Evolutionary conservation across 2,797 vertebrate genomes (phyloP), one percentile per base, ranked within the genome.

Genomic region (Apodemus agrarius): DNA sequence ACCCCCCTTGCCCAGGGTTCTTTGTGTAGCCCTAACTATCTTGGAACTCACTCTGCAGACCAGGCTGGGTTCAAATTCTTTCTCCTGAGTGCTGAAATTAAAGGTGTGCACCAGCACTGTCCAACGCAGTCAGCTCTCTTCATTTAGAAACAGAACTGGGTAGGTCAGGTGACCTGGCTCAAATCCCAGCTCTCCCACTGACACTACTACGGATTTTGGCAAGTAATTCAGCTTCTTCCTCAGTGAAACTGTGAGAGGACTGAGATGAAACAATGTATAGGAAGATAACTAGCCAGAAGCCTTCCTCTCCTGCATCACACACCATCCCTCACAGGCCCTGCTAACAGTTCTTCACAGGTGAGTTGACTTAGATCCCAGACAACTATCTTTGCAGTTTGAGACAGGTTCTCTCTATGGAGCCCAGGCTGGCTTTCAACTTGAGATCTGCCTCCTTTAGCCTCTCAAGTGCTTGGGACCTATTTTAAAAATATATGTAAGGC

Each of bases 191-290:
- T 95, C 26, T 90, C 67, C 59, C 79, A 79, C 13, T 85, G 90
- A 97, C 69, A 94, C 91, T 87, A 37, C 84, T 65, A 24, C 90
- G 83, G 94, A 19, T 49, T 91, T 54, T 85, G 67, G 69, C 52
- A 96, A 96, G 94, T 89, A 94, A 96, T 46, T 97, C 86, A 94
- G 85, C 93, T 97, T 97, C 92, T 79, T 96, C 43, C 17, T 94
- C 34, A 93, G 81, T 52, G 13, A 92, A 82, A 29, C 16, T 83
- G 8, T 69, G 81, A 0, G 84, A 92, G 95, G 78, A 97, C 94
- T 63, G 37, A 87, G 83, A 76, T 84, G 84, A 97, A 95, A 97
- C 93, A 96, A 95, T 49, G 78, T 97, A 92, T 31, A 92, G 19
- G 92, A 93, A 93, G 75, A 90, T 10, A 92, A 34, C 63, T 69